Percentiles rank a stretch among this genome's conserved stretches.
phyloP scores from a whole-genome alignment of 2,113 vertebrate species.

The Rhinogobius similis region DNA sequence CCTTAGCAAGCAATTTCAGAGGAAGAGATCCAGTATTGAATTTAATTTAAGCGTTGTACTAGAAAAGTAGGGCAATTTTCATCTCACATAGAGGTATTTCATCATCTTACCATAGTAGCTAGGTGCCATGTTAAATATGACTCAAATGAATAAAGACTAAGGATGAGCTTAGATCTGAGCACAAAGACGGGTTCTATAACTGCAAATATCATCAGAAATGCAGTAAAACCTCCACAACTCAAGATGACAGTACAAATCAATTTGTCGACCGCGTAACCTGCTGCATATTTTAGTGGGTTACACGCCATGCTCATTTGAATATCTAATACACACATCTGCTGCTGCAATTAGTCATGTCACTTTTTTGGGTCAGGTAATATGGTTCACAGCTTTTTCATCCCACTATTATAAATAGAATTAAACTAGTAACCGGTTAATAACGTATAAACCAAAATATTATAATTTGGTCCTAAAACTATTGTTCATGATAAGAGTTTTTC shows the following conservation, averaged over 20 bases:
- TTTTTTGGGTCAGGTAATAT: background rate
- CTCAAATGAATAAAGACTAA: conserved; percentile 33
- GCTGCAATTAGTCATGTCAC: background rate
- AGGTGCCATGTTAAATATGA: conserved; percentile 48
- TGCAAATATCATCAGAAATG: conserved; percentile 17
- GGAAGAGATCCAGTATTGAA: conserved; percentile 51
- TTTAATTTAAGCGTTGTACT: conserved; percentile 38
- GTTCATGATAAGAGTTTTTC: too few species aligned
- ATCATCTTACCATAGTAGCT: conserved; percentile 56
- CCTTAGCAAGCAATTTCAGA: conserved; percentile 32
- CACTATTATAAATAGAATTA: too few species aligned
- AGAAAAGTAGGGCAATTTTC: conserved; percentile 61
- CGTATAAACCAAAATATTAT: too few species aligned
- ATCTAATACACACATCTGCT: too few species aligned
- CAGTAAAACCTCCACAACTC: background rate
- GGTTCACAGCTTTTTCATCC: background rate
- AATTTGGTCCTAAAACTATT: too few species aligned
- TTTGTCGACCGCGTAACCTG: background rate
- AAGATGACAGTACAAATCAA: background rate
- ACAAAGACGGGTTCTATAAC: conserved; percentile 9
- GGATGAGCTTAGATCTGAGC: conserved; percentile 29
- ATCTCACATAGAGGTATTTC: conserved; percentile 48
- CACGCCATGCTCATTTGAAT: too few species aligned
- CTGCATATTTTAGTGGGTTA: background rate
- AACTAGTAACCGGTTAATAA: too few species aligned